phyloP scores from a whole-genome alignment of 2,888 invertebrate genomes.

The Antheraea assamensis region DNA sequence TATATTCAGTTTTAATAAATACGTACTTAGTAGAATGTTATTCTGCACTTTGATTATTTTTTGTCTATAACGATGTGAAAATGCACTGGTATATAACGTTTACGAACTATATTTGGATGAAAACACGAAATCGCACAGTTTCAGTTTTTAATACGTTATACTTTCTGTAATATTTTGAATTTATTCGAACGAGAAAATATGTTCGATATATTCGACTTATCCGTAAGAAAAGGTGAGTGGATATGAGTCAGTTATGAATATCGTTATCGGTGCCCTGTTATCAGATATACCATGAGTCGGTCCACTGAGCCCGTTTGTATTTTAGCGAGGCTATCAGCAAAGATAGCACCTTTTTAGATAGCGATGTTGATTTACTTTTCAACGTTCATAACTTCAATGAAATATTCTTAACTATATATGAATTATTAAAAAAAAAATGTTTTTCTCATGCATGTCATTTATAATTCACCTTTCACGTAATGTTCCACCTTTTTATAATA shows the following conservation, averaged over 20 bases:
- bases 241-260: conserved; percentile 68
- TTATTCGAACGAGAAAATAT: neutral
- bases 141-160: neutral
- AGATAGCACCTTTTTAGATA: conserved; percentile 32
- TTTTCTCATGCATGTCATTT: neutral
- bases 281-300: conserved; percentile 62
- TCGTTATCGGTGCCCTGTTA: conserved; percentile 67
- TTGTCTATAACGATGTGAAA: neutral
- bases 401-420: neutral
- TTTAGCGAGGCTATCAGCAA: conserved; percentile 49
- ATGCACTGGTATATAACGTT: neutral
- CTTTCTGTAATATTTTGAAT: neutral
- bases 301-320: conserved; percentile 35
- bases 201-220: conserved; percentile 27
- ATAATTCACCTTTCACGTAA: neutral
- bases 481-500: no score
- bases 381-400: neutral
- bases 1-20: neutral
- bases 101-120: neutral
- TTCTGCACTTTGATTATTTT: neutral
- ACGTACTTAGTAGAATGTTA: neutral
- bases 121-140: neutral
- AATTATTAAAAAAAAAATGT: neutral
- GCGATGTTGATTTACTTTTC: neutral
- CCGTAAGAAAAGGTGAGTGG: conserved; percentile 40